phyloP scores from a whole-genome alignment of 2,113 vertebrate species.

The Chlamydotis undulata region DNA sequence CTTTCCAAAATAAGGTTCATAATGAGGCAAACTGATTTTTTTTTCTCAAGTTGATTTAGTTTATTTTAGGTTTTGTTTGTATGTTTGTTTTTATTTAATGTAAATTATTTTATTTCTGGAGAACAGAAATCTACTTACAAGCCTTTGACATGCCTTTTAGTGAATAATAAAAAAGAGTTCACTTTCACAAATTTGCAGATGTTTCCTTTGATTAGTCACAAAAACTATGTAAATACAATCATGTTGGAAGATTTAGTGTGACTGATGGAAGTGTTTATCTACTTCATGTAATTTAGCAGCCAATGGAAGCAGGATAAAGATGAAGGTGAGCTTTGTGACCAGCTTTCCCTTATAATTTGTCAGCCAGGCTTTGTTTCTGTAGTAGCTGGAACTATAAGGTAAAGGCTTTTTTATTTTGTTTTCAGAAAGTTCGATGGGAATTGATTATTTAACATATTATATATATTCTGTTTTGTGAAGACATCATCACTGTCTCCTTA shows the following conservation, averaged over 20 bases:
- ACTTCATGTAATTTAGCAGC: not conserved
- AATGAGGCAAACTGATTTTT: constrained; percentile 17
- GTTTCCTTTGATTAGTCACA: not conserved
- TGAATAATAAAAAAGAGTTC: not conserved
- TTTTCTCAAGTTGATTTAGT: not conserved
- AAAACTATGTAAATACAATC: not conserved
- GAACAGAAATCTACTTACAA: not conserved
- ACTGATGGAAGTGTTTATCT: not conserved
- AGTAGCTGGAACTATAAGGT: not conserved
- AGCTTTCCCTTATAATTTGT: not conserved
- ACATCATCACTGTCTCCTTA: not conserved
- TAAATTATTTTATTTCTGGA: constrained; percentile 28
- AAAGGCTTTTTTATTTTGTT: not conserved
- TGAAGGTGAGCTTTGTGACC: not conserved
- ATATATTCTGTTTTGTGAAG: not conserved
- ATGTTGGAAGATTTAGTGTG: not conserved
- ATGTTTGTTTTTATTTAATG: constrained; percentile 3
- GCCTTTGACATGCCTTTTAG: not conserved
- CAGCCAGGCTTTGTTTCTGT: not conserved
- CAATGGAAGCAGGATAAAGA: not conserved
- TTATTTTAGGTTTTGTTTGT: not conserved
- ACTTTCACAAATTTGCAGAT: not conserved
- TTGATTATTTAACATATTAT: not conserved
- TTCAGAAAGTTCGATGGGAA: not conserved
- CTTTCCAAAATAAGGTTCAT: constrained; percentile 23